Percentiles rank a stretch among this genome's conserved stretches.
phyloP scores from a whole-genome alignment of 2,797 vertebrate genomes.

The Anas bernieri region DNA sequence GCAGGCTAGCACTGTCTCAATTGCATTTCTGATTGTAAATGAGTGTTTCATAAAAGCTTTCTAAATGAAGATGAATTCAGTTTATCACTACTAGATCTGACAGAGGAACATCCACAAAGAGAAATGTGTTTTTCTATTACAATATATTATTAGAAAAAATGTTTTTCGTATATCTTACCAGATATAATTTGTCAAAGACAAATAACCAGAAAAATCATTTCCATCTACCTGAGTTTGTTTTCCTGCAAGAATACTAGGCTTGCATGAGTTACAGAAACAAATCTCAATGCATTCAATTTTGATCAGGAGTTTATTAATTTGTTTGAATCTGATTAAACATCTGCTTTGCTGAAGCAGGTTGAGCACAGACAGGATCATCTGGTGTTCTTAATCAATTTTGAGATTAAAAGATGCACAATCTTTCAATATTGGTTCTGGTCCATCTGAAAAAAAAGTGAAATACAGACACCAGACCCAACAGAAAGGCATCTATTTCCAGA shows the following conservation, averaged over 20 bases:
- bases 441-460: not conserved
- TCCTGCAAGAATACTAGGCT: not conserved
- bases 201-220: not conserved
- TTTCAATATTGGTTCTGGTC: not conserved
- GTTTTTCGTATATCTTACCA: not conserved
- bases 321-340: not conserved
- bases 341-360: conserved; percentile 11
- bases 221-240: not conserved
- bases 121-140: not conserved
- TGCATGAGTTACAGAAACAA: not conserved
- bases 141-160: not conserved
- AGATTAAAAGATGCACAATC: not conserved
- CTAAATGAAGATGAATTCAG: not conserved
- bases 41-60: not conserved
- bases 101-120: not conserved
- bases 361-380: not conserved
- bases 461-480: not conserved
- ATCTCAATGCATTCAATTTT: not conserved
- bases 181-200: not conserved
- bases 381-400: not conserved
- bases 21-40: not conserved
- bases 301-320: not conserved
- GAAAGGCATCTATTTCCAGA: not conserved
- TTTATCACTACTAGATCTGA: not conserved
- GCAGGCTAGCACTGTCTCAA: not conserved